Conservation (phyloP, 2,113 vertebrate genomes). For the Clarias batrachus region DNA sequence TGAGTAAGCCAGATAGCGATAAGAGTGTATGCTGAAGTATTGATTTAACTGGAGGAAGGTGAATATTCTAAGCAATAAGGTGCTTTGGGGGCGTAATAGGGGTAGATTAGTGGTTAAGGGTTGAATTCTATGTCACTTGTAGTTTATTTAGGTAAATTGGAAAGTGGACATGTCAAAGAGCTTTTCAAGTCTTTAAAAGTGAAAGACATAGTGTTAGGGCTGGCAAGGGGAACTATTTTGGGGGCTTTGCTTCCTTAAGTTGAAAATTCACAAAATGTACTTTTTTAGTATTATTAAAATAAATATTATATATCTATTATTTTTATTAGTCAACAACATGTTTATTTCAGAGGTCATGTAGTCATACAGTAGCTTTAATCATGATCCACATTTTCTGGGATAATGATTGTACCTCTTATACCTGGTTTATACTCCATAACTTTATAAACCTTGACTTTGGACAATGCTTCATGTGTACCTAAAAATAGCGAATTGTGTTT, state of each 20-base stretch:
- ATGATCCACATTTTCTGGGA: not conserved
- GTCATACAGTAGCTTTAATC: not conserved
- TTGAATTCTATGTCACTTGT: not conserved
- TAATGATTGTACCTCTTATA: not conserved
- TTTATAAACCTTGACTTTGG: too few species aligned
- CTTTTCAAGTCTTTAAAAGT: not conserved
- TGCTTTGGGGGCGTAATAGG: not conserved
- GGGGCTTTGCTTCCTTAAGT: not conserved
- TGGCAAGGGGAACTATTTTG: not conserved
- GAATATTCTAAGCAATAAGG: not conserved
- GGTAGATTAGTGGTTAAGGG: not conserved
- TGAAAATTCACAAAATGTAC: not conserved
- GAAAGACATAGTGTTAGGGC: not conserved
- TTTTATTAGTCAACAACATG: not conserved
- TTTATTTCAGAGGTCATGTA: not conserved
- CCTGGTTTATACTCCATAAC: not conserved
- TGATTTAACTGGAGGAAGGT: conserved; percentile 21
- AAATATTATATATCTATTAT: too few species aligned
- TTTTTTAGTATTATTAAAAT: too few species aligned
- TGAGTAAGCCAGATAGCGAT: conserved; percentile 7
- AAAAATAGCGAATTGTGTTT: too few species aligned
- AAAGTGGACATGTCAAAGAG: not conserved
- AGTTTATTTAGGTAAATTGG: not conserved
- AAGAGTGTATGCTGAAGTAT: conserved; percentile 5
- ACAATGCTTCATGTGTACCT: too few species aligned